Base-by-base conservation (phyloP, 2,888 invertebrate species). In the Lasius fuliginosus region DNA sequence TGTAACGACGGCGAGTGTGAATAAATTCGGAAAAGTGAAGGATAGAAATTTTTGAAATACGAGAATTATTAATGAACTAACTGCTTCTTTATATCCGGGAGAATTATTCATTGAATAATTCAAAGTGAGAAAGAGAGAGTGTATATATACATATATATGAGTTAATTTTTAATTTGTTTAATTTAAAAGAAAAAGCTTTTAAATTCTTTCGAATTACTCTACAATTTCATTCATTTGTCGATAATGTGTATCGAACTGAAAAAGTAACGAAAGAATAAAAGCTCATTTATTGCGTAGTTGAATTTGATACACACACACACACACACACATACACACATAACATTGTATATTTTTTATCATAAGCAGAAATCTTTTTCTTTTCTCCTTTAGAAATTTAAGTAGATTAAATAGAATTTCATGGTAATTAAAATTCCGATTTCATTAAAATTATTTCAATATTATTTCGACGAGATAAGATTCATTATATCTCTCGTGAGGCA, bases 171-270 rank as follows among this genome's bases (percentile, higher is more conserved):
- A 36, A 30, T 27, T 15, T 42, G 46, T 12, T 68, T 53, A 56
- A 75, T 62, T 53, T 15, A 42, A 58, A 42, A 77, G n/a, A 3
- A n/a, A 56, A 42, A 58, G 12, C 1, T 3, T 56, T 77, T 42
- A 3, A 77, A 27, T 18, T 11, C 42, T 15, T 27, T 40, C 30
- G 33, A 9, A n/a, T 40, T 30, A 30, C 9, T 65, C 67, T 68
- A 68, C 69, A 53, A 65, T 36, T 75, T n/a, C 49, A 75, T 75
- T 77, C 77, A 58, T 58, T 77, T 42, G 30, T n/a, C 33, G 30
- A 68, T 36, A 68, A 58, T 68, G 40, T 30, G n/a, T 30, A 23
- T 23, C 23, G 23, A 77, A 56, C 42, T 79, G 18, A 46, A 60
- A 60, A 71, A 46, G 68, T 60, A 79, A 30, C 33, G 42, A 58